Evolutionary conservation across 2,113 vertebrate species (phyloP).

Genomic region (Hydrochoerus hydrochaeris): DNA sequence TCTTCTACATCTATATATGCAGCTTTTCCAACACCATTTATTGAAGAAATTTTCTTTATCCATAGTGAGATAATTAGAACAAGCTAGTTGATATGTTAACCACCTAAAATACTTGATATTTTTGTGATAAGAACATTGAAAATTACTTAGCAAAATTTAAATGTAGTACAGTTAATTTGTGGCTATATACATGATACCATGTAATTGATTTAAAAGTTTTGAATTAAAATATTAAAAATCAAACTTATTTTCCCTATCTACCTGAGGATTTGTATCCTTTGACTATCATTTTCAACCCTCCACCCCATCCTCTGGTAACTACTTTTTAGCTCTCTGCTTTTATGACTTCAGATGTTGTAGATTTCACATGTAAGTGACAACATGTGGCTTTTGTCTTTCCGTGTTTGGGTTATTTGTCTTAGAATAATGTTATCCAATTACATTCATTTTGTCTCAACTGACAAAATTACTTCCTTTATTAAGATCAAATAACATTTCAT

Average conservation of each 20-base stretch:
- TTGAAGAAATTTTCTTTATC: neutral
- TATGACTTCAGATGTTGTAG: neutral
- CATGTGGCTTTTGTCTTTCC: neutral
- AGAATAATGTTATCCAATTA: neutral
- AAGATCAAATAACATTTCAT: neutral
- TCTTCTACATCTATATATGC: neutral
- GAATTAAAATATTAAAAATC: neutral
- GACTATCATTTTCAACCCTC: neutral
- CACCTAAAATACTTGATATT: neutral
- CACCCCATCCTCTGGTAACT: neutral
- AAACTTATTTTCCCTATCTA: neutral
- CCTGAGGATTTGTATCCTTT: neutral
- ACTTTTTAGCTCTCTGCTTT: neutral
- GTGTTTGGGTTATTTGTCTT: neutral
- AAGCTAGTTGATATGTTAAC: neutral
- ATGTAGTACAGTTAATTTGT: neutral
- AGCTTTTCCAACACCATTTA: neutral
- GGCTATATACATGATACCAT: neutral
- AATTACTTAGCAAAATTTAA: neutral
- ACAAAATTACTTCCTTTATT: neutral
- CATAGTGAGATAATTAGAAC: neutral
- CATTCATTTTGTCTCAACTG: neutral
- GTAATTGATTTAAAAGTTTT: neutral
- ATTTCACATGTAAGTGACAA: neutral
- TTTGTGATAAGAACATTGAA: neutral